Conservation (phyloP, 1,140 invertebrate genomes). For the Lasioglossum baleicum region DNA sequence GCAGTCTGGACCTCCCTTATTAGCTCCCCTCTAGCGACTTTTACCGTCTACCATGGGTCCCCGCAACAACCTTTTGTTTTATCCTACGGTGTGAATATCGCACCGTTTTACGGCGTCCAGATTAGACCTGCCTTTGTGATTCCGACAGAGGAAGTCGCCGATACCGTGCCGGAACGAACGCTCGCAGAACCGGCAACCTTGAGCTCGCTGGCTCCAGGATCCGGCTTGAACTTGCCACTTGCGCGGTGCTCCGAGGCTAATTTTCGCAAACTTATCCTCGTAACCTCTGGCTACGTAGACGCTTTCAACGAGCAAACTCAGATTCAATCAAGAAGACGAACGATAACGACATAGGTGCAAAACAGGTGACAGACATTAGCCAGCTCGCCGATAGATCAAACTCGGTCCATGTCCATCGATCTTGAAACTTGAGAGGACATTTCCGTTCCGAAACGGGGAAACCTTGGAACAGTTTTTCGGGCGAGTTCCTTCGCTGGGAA, state of each 20-base stretch:
- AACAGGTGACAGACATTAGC: too few relatives aligned
- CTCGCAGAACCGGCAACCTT: not conserved
- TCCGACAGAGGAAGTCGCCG: slow-evolving; percentile 40
- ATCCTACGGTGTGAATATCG: slow-evolving; percentile 74
- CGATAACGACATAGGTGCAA: too few relatives aligned
- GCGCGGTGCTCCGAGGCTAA: too few relatives aligned
- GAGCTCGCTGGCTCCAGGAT: too few relatives aligned
- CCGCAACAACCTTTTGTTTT: slow-evolving; percentile 73
- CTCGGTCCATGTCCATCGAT: too few relatives aligned
- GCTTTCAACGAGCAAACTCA: too few relatives aligned
- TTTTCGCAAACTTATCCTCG: too few relatives aligned
- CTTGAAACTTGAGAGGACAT: not conserved
- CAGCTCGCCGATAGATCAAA: too few relatives aligned
- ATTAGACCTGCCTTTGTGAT: slow-evolving; percentile 69
- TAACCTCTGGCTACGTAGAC: too few relatives aligned
- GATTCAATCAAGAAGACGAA: too few relatives aligned
- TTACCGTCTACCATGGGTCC: slow-evolving; percentile 41
- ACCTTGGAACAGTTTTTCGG: not conserved
- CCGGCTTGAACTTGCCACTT: too few relatives aligned
- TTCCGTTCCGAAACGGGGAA: not conserved
- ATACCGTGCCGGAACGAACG: not conserved
- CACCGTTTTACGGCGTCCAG: slow-evolving; percentile 70
- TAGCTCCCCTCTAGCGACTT: slow-evolving; percentile 60
- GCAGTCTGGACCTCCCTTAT: slow-evolving; percentile 68
- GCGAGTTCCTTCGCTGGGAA: not conserved